Evolutionary conservation across 2,113 vertebrate genomes (phyloP).

Genomic region (Odontesthes bonariensis): DNA sequence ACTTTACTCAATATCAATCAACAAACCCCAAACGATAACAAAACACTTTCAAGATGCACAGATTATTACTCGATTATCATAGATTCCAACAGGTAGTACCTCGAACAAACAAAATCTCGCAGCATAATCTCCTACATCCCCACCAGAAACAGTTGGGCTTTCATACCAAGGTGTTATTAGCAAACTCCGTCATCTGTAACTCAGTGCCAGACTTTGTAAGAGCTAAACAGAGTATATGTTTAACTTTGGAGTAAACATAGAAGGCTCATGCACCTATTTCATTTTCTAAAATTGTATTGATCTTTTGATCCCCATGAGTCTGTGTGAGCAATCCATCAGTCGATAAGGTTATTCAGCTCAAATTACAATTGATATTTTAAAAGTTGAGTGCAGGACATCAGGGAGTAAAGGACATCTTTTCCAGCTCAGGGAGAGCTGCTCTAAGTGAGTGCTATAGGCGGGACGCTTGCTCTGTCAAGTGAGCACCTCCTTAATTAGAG

Average conservation of each 20-base stretch:
- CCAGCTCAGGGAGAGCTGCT: constrained; percentile 64
- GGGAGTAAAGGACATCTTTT: constrained; percentile 56
- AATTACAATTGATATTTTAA: constrained; percentile 71
- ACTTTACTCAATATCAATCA: not conserved
- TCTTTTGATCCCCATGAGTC: constrained; percentile 36
- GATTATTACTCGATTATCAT: constrained; percentile 10
- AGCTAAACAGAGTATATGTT: constrained; percentile 41
- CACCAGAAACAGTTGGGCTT: not conserved
- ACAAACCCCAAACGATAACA: not conserved
- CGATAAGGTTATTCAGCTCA: constrained; percentile 59
- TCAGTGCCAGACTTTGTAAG: constrained; percentile 18
- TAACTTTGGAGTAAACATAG: constrained; percentile 40
- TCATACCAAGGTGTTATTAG: constrained; percentile 7
- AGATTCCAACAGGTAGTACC: constrained; percentile 23
- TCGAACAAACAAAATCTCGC: constrained; percentile 16
- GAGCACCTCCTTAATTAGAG: constrained; percentile 73
- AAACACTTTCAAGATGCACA: not conserved
- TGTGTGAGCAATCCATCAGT: constrained; percentile 50
- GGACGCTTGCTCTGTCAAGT: constrained; percentile 51
- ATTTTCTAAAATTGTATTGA: constrained; percentile 62
- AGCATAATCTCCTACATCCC: constrained; percentile 25
- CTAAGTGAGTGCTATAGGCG: constrained; percentile 53
- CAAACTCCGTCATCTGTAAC: constrained; percentile 30
- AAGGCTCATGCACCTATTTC: constrained; percentile 37
- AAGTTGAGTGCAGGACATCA: constrained; percentile 52